Conservation (phyloP, 2,888 invertebrate genomes). For the Ganaspis brasiliensis region DNA sequence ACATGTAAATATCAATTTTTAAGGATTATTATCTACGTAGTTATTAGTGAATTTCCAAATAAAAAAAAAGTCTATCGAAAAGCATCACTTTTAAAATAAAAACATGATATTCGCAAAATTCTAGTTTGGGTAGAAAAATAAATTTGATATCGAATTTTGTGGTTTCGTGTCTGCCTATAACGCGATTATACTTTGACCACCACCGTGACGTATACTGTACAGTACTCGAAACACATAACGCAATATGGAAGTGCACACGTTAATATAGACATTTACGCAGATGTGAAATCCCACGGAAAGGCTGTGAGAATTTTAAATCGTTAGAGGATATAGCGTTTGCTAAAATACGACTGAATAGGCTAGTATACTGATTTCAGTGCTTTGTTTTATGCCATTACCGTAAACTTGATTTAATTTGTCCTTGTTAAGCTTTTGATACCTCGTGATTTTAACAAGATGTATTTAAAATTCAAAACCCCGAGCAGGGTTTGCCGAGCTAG, state of each 20-base stretch:
- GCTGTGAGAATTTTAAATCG: conserved; percentile 21
- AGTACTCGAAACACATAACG: neutral
- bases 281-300: conserved; percentile 21
- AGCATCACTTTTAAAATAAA: neutral
- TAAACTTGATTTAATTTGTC: neutral
- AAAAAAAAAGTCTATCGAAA: neutral
- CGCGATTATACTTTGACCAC: conserved; percentile 27
- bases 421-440: neutral
- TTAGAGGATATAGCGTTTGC: conserved; percentile 11
- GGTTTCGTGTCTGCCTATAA: conserved; percentile 6
- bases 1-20: no score
- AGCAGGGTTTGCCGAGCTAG: no score
- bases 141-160: conserved; percentile 23
- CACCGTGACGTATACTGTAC: conserved; percentile 14
- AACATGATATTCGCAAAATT: neutral
- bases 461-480: no score
- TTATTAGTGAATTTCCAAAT: no score
- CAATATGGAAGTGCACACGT: neutral
- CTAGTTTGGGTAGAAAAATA: neutral
- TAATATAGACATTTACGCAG: neutral
- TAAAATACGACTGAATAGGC: conserved; percentile 8
- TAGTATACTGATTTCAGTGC: neutral
- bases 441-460: no score
- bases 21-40: no score
- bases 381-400: neutral